Conservation (phyloP, 2,113 vertebrate genomes). For the Coryphaenoides rupestris region DNA sequence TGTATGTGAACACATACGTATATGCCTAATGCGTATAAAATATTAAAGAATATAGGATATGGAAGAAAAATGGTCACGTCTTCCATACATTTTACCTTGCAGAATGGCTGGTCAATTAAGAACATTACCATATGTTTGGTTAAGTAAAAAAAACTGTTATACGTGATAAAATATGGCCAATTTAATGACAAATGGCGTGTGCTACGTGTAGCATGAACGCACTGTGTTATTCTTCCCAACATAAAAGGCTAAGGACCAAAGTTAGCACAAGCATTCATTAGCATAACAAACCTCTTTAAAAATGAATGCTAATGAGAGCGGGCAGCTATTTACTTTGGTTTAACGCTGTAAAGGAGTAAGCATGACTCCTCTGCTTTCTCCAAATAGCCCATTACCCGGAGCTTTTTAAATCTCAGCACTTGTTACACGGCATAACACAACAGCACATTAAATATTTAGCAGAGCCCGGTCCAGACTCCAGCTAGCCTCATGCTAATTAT, state of each 20-base stretch:
- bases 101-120: slow-evolving; percentile 58
- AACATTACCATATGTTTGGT: slow-evolving; percentile 49
- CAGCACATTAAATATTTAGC: slow-evolving; percentile 48
- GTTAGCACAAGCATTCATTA: slow-evolving; percentile 56
- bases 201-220: slow-evolving; percentile 60
- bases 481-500: slow-evolving; percentile 47
- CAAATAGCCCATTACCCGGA: slow-evolving; percentile 44
- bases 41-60: too few relatives aligned
- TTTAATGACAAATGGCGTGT: slow-evolving; percentile 62
- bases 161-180: slow-evolving; percentile 65
- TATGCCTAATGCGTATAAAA: too few relatives aligned
- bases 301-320: slow-evolving; percentile 68
- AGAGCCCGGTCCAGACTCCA: slow-evolving; percentile 17
- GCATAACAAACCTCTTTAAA: slow-evolving; percentile 66
- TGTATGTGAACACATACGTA: too few relatives aligned
- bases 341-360: slow-evolving; percentile 49
- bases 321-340: slow-evolving; percentile 67
- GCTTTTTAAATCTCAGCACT: slow-evolving; percentile 57
- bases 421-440: slow-evolving; percentile 55
- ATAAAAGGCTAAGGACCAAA: slow-evolving; percentile 49
- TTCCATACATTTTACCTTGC: too few relatives aligned
- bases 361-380: slow-evolving; percentile 27
- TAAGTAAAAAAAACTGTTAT: too few relatives aligned
- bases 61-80: too few relatives aligned
- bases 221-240: slow-evolving; percentile 59